phyloP scores from a whole-genome alignment of 2,113 vertebrate species.

The Chionomys nivalis region DNA sequence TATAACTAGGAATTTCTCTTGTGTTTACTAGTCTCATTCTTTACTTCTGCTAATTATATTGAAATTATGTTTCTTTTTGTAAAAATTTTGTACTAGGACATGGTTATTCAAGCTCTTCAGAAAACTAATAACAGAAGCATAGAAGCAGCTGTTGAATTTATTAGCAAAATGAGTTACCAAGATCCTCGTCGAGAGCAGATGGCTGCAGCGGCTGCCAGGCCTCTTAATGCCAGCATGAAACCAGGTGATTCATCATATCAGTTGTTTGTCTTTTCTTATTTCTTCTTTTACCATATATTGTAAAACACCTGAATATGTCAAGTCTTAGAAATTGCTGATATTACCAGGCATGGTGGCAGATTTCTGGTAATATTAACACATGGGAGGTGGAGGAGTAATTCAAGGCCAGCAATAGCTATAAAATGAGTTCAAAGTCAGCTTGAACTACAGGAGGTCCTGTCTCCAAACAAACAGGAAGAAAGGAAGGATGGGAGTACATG shows the following conservation, averaged over 20 bases:
- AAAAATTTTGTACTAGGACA: slow-evolving; percentile 87
- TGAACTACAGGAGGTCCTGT: not conserved
- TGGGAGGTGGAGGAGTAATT: not conserved
- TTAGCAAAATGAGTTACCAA: slow-evolving; percentile 96
- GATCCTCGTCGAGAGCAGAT: slow-evolving; percentile 94
- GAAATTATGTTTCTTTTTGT: slow-evolving; percentile 61
- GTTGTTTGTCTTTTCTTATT: not conserved
- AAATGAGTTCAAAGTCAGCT: not conserved
- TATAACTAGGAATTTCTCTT: slow-evolving; percentile 44
- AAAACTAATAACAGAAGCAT: slow-evolving; percentile 93
- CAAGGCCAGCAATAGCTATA: not conserved
- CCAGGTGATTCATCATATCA: slow-evolving; percentile 85
- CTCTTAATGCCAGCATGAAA: slow-evolving; percentile 90
- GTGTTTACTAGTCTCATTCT: not conserved
- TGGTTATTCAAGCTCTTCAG: slow-evolving; percentile 91
- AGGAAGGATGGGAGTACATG: not conserved
- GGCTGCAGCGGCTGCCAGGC: slow-evolving; percentile 88
- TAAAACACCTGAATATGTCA: slow-evolving; percentile 33
- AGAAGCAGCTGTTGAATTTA: slow-evolving; percentile 93
- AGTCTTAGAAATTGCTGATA: not conserved
- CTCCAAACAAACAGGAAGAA: not conserved
- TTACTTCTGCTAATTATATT: slow-evolving; percentile 48
- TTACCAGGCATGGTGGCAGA: not conserved
- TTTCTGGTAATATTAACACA: not conserved
- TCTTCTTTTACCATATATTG: not conserved